phyloP scores from a whole-genome alignment of 2,113 vertebrate genomes.

The Entosphenus tridentatus region DNA sequence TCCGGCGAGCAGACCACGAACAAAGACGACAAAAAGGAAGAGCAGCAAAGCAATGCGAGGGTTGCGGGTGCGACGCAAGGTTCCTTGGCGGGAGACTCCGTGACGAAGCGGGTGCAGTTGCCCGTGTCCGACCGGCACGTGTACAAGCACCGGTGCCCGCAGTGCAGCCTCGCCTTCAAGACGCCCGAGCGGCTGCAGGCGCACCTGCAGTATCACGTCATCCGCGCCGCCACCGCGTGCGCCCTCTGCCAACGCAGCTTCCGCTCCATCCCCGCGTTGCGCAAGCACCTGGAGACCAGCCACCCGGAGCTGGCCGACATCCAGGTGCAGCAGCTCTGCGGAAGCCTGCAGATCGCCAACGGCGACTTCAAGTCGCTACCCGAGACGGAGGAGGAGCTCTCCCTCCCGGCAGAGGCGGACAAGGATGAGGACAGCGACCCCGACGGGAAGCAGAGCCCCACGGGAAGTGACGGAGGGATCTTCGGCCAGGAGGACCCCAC shows the following conservation, averaged over 20 bases:
- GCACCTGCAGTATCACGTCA: constrained; percentile 93
- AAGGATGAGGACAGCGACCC: constrained; percentile 89
- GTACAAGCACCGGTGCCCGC: constrained; percentile 95
- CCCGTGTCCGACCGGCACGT: constrained; percentile 89
- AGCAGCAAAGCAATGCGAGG: too few relatives aligned
- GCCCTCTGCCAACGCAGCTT: constrained; percentile 95
- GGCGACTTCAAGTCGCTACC: constrained; percentile 78
- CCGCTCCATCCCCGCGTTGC: constrained; percentile 80
- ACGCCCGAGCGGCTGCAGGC: constrained; percentile 89
- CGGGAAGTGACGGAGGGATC: constrained; percentile 72
- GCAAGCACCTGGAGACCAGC: constrained; percentile 88
- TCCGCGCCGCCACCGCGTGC: constrained; percentile 90
- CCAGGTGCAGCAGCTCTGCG: constrained; percentile 74
- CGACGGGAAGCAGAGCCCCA: constrained; percentile 87
- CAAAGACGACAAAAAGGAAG: too few relatives aligned
- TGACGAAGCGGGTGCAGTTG: constrained; percentile 76
- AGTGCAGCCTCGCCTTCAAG: constrained; percentile 94
- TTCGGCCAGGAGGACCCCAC: constrained; percentile 65
- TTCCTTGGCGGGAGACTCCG: not conserved
- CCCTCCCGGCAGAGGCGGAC: constrained; percentile 67
- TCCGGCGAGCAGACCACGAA: too few relatives aligned
- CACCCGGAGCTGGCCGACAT: constrained; percentile 85
- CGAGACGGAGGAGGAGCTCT: constrained; percentile 60
- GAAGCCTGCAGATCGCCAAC: constrained; percentile 70
- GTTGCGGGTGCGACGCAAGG: too few relatives aligned